These are phyloP conservation scores for Melanotaenia maccullochi DNA, from an alignment of 2,797 vertebrate species.

Conservation along the genomic window DNA sequence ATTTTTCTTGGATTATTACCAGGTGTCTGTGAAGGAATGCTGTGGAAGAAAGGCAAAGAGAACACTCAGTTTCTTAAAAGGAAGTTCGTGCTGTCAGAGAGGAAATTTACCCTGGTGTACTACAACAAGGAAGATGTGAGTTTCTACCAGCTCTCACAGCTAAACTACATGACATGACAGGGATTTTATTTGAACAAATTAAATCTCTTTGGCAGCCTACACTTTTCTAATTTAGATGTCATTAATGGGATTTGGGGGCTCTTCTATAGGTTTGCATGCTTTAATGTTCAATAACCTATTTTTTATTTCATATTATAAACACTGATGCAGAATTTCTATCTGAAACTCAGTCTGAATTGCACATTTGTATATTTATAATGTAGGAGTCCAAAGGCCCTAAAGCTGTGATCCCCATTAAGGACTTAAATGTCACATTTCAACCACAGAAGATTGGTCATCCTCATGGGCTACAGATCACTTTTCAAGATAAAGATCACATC, in stretches of 20 bases:
- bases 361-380: slow-evolving; percentile 12
- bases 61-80: slow-evolving; percentile 87
- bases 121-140: slow-evolving; percentile 92
- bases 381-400: slow-evolving; percentile 88
- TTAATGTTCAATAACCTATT: background rate
- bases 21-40: slow-evolving; percentile 88
- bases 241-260: background rate
- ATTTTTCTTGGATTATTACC: slow-evolving; percentile 4
- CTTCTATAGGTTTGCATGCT: background rate
- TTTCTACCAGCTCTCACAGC: slow-evolving; percentile 27
- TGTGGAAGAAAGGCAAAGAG: slow-evolving; percentile 92
- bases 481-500: slow-evolving; percentile 77
- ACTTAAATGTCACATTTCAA: slow-evolving; percentile 92
- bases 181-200: background rate
- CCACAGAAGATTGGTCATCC: slow-evolving; percentile 88
- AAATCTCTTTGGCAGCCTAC: background rate
- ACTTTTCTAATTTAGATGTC: background rate
- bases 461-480: slow-evolving; percentile 92
- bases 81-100: slow-evolving; percentile 87
- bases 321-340: background rate
- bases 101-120: slow-evolving; percentile 89
- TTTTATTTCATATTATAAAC: background rate
- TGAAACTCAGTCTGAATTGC: slow-evolving; percentile 1
- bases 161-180: background rate
- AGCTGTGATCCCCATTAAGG: slow-evolving; percentile 86